Conservation (phyloP, 2,113 vertebrate species). For the rat (Rattus norvegicus) region DNA sequence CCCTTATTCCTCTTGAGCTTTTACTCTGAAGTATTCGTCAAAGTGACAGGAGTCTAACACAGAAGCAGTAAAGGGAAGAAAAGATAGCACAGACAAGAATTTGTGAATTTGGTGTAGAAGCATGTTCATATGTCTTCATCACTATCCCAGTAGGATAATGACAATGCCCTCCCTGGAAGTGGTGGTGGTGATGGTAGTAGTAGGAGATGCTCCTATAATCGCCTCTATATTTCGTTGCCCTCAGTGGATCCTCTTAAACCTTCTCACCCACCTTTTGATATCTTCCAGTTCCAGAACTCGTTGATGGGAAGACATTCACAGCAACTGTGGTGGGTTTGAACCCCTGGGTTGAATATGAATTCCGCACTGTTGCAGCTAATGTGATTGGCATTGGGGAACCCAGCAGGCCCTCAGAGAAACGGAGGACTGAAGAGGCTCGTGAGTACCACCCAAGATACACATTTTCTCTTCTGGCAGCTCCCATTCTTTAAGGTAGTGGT, state of each 20-base stretch:
- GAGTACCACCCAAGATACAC: constrained; percentile 74
- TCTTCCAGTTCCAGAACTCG: constrained; percentile 92
- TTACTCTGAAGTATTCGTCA: neutral
- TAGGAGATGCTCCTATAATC: neutral
- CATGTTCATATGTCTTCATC: neutral
- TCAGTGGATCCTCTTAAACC: neutral
- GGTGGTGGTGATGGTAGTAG: too few species aligned
- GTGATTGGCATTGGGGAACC: constrained; percentile 96
- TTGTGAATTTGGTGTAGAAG: neutral
- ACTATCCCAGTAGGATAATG: neutral
- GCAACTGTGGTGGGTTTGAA: constrained; percentile 95
- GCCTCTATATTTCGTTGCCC: neutral
- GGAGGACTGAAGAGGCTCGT: constrained; percentile 96
- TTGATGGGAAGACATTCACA: constrained; percentile 94
- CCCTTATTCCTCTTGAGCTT: neutral
- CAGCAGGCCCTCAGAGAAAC: constrained; percentile 95
- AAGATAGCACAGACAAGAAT: neutral
- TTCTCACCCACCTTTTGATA: neutral
- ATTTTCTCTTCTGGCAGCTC: neutral
- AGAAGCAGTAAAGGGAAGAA: neutral
- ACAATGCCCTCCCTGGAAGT: too few species aligned
- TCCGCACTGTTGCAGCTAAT: constrained; percentile 95
- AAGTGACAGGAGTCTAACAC: neutral
- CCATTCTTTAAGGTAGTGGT: neutral
- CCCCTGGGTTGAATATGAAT: constrained; percentile 99